Base-by-base conservation (phyloP, 2,113 vertebrate genomes). In the Chiloscyllium plagiosum region DNA sequence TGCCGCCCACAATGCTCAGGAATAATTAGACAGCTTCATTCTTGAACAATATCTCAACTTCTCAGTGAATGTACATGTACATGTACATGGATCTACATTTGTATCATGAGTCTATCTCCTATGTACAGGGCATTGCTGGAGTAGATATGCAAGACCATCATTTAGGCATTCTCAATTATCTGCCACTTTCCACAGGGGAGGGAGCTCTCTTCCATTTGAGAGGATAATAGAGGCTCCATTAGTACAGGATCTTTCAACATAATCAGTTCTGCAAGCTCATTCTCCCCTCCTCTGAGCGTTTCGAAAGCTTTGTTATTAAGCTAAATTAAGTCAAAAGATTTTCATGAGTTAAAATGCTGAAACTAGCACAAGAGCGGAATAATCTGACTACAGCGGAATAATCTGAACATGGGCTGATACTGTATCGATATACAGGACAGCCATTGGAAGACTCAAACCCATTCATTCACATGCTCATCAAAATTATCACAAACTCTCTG, bases 311-410 rank as follows among this genome's bases (percentile, higher is more conserved):
- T 83, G 37, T 83, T 15, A 83, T 83, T 83, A 83, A 37, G 20
- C 86, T 89, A 50, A 89, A 89, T 56, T 89, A 89, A 68, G 93
- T 95, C 22, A 95, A 24, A 95, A 95, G 66, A 70, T 95, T 95
- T 70, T 20, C 17, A 26, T 22, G 70, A 47, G n/a, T 95, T 70
- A 70, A 72, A 95, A 76, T 95, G 47, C 24, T 95, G 66, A 37
- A 22, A 47, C 50, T 72, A 72, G 50, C 42, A 47, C 37, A 95
- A 72, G 12, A 7, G 56, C 19, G 0, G 42, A 66, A 20, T 10
- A 69, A 37, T 15, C 65, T 69, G 47, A 17, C 89, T 17, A 4
- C 33, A 80, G n/a, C 33, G n/a, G n/a, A n/a, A n/a, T n/a, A n/a
- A 13, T 12, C 50, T 65, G 52, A 61, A 33, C 87, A 65, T 6